Evolutionary conservation across 2,113 vertebrate genomes (phyloP), one percentile per base, ranked within the genome.

Genomic region (Platysternon megacephalum): DNA sequence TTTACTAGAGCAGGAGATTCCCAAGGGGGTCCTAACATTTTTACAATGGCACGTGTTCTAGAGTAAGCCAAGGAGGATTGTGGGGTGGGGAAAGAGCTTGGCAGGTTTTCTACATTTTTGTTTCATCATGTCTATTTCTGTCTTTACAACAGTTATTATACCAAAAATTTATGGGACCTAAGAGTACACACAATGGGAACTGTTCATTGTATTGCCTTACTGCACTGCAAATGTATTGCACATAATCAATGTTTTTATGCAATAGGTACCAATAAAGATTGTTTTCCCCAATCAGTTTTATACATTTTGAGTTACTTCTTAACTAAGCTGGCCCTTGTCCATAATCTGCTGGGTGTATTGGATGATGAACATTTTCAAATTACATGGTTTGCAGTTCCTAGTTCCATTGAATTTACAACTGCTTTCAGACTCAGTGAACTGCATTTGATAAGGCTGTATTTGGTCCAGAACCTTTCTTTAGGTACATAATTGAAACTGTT

Each of bases 331-430:
- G 42, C 58, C 79, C 88, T 90, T 98, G 93, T 97, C 95, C 97
- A 11, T 91, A 95, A 97, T 96, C 86, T 93, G 79, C 90, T 97
- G 95, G 92, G 91, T 83, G 55, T 97, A 87, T 55, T 95, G 90
- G 78, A 95, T 97, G 95, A 97, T 87, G 96, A 98, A 97, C 90
- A 96, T 96, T 98, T 98, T 97, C 97, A 98, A 97, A 98, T 98
- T 98, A 97, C 91, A 97, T 93, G 97, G 87, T 96, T 96, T 96
- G 86, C 94, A 97, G 86, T 97, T 97, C 90, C 91, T 97, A 83
- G 92, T 98, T 98, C 88, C 92, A 88, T 85, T 97, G 94, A 97
- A 97, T 98, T 98, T 97, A 95, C 65, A 98, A 81, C 92, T 98
- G 94, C 87, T 98, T 97, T 98, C 97, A 97, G 91, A 98, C 6